These are phyloP conservation scores for Drosophila suzukii DNA, from an alignment of 1,140 invertebrate genomes.

Conservation along the genomic window DNA sequence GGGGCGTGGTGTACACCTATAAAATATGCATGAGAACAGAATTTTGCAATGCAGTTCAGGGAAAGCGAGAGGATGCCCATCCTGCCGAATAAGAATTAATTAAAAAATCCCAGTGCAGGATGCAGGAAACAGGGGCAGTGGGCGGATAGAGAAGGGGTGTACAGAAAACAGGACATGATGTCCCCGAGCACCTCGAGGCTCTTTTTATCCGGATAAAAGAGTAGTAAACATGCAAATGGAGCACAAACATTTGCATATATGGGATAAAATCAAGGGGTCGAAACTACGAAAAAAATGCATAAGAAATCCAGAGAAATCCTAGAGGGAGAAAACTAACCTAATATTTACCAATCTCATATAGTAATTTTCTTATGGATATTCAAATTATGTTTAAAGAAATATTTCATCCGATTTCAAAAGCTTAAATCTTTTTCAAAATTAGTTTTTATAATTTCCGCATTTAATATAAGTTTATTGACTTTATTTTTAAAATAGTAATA, in stretches of 20 bases:
- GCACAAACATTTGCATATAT: slow-evolving; percentile 46
- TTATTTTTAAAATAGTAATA: too few relatives aligned
- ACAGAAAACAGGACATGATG: slow-evolving; percentile 16
- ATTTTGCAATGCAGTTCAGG: slow-evolving; percentile 26
- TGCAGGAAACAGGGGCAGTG: slow-evolving; percentile 2
- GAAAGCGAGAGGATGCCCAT: slow-evolving; percentile 14
- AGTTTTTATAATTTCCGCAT: too few relatives aligned
- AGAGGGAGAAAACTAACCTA: not conserved
- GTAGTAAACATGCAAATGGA: slow-evolving; percentile 47
- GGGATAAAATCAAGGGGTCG: slow-evolving; percentile 24
- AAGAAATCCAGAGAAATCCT: not conserved
- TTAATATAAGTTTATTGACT: too few relatives aligned
- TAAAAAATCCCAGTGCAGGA: slow-evolving; percentile 41
- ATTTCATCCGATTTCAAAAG: too few relatives aligned
- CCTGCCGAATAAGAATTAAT: slow-evolving; percentile 45
- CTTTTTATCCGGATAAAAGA: slow-evolving; percentile 17
- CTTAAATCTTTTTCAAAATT: too few relatives aligned
- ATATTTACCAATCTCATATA: not conserved
- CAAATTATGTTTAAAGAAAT: too few relatives aligned
- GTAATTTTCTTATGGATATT: not conserved
- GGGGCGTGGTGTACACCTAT: slow-evolving; percentile 9
- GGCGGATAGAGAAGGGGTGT: not conserved
- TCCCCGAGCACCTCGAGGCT: slow-evolving; percentile 43
- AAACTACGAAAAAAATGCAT: slow-evolving; percentile 16
- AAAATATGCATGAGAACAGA: slow-evolving; percentile 35